These are phyloP conservation scores for Galerucella nymphaeae DNA, from an alignment of 2,888 invertebrate species.

Conservation along the genomic window DNA sequence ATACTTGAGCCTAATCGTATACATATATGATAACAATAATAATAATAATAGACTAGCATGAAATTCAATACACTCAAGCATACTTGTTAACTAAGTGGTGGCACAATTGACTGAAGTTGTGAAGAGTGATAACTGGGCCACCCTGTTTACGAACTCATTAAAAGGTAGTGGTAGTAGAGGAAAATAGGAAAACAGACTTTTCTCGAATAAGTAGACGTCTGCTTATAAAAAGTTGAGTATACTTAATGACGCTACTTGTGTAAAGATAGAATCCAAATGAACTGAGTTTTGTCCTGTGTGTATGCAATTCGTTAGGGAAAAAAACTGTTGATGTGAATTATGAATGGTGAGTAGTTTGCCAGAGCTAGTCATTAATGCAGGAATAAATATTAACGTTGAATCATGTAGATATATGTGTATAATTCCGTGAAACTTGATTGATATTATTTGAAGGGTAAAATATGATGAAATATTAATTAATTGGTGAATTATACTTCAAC, in stretches of 20 bases:
- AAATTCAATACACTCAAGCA: no score
- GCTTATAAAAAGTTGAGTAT: constrained; percentile 30
- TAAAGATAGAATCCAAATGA: constrained; percentile 19
- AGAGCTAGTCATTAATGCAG: not conserved
- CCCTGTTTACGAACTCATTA: constrained; percentile 24
- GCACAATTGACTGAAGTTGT: not conserved
- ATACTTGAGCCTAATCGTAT: no score
- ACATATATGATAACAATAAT: no score
- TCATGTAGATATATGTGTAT: no score
- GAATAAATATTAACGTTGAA: not conserved
- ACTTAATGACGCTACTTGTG: constrained; percentile 33
- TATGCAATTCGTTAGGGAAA: constrained; percentile 16
- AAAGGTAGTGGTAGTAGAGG: constrained; percentile 27
- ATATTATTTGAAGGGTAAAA: no score
- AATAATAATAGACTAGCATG: no score
- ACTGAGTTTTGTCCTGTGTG: constrained; percentile 17
- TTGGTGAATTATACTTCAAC: no score
- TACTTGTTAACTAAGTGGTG: no score
- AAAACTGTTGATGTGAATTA: not conserved
- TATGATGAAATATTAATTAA: no score
- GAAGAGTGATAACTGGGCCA: not conserved
- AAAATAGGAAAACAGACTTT: constrained; percentile 35
- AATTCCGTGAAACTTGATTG: no score
- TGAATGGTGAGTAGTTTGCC: not conserved
- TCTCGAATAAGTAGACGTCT: constrained; percentile 24